Evolutionary conservation across 2,888 invertebrate genomes (phyloP).

Genomic region (Brenthis daphne): DNA sequence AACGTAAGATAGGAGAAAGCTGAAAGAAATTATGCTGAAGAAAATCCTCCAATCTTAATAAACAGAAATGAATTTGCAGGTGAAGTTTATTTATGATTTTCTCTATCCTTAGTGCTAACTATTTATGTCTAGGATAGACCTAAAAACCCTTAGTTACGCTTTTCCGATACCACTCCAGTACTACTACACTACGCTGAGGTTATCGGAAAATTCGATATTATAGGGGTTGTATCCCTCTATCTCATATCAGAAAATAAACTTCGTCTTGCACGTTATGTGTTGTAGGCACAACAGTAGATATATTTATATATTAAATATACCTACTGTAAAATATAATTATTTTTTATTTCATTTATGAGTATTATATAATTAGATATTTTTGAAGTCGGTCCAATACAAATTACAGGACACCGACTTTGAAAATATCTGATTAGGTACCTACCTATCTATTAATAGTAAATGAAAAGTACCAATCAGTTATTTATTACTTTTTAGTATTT

Average conservation of each 20-base stretch:
- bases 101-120: background rate
- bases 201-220: slow-evolving; percentile 21
- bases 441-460: no score
- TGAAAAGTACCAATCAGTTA: no score
- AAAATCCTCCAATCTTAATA: no score
- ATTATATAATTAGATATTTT: no score
- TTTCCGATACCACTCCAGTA: slow-evolving; percentile 11
- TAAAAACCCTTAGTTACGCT: slow-evolving; percentile 7
- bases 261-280: background rate
- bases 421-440: no score
- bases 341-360: no score
- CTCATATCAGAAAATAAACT: slow-evolving; percentile 14
- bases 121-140: slow-evolving; percentile 5
- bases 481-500: no score
- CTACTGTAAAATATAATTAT: no score
- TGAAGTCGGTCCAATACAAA: no score
- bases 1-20: no score
- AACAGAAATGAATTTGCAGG: background rate
- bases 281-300: background rate
- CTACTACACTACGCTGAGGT: slow-evolving; percentile 11
- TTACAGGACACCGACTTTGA: no score
- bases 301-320: background rate
- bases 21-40: no score
- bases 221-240: slow-evolving; percentile 3
- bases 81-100: slow-evolving; percentile 4